A percentile compares a stretch with the other conserved stretches of the same genome.
Evolutionary conservation across 2,888 invertebrate genomes (phyloP).

Genomic region (Oscheius sp.): DNA sequence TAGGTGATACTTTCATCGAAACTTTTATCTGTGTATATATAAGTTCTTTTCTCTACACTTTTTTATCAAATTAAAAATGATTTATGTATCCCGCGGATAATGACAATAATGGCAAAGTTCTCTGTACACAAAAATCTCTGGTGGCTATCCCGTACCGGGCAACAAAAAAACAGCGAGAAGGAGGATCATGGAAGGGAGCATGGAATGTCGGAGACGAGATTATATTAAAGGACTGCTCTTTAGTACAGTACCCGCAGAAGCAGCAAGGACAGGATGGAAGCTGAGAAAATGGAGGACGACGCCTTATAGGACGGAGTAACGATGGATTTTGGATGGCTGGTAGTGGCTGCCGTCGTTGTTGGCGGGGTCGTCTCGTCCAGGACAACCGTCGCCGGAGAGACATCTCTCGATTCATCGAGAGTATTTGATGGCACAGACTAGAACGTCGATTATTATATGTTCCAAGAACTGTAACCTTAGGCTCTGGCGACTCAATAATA

Average conservation of each 20-base stretch:
- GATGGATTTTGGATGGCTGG: constrained; percentile 22
- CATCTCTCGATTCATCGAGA: constrained; percentile 53
- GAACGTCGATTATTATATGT: background rate
- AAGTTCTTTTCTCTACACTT: no score
- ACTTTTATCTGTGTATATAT: constrained; percentile 2
- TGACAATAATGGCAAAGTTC: constrained; percentile 23
- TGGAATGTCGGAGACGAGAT: constrained; percentile 25
- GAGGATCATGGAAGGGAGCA: constrained; percentile 32
- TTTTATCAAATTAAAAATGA: constrained; percentile 2
- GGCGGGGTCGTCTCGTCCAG: constrained; percentile 46
- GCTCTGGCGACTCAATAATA: constrained; percentile 52
- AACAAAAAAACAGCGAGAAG: constrained; percentile 5
- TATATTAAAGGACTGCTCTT: background rate
- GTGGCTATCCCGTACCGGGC: constrained; percentile 23
- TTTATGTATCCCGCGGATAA: constrained; percentile 14
- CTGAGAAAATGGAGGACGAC: background rate
- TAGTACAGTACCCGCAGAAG: constrained; percentile 32
- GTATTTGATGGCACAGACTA: constrained; percentile 40
- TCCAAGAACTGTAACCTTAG: constrained; percentile 28
- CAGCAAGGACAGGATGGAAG: background rate
- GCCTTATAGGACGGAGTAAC: constrained; percentile 11
- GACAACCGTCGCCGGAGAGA: constrained; percentile 43
- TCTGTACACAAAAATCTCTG: constrained; percentile 32
- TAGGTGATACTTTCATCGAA: constrained; percentile 36
- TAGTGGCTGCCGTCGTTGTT: constrained; percentile 2